Percentiles rank a stretch among this genome's conserved stretches.
phyloP scores from a whole-genome alignment of 2,797 vertebrate species.

The Enteromius treurensis region DNA sequence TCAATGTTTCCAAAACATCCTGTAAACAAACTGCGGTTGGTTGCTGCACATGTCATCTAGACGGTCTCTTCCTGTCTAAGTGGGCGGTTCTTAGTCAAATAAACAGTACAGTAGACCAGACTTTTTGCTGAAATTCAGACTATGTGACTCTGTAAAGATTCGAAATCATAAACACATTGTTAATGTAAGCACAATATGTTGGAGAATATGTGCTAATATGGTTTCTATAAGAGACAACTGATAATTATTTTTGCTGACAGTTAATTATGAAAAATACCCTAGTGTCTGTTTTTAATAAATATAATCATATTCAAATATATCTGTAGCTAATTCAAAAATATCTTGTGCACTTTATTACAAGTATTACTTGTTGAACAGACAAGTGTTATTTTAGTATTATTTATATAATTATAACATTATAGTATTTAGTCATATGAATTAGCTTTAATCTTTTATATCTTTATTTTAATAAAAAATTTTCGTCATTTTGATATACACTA shows the following conservation, averaged over 20 bases:
- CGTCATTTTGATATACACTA: no score
- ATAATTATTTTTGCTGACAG: not conserved
- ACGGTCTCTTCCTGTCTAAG: not conserved
- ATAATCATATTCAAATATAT: not conserved
- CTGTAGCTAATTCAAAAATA: no score
- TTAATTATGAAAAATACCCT: not conserved
- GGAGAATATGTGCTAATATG: no score
- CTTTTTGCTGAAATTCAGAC: not conserved
- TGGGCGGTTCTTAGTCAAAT: not conserved
- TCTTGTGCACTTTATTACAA: not conserved
- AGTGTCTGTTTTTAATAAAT: not conserved
- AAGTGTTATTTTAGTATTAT: not conserved
- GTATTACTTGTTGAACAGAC: not conserved
- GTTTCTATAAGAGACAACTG: no score
- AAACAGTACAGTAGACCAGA: not conserved
- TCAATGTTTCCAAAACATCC: not conserved
- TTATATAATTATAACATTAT: no score
- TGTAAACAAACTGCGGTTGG: not conserved
- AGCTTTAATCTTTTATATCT: no score
- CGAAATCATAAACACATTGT: no score
- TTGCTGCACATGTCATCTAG: not conserved
- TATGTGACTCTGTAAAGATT: not conserved
- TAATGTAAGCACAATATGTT: not conserved
- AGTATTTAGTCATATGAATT: no score
- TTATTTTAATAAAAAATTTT: no score